Evolutionary conservation across 1,140 invertebrate genomes (phyloP).

Genomic region (Drosophila ohnishii): DNA sequence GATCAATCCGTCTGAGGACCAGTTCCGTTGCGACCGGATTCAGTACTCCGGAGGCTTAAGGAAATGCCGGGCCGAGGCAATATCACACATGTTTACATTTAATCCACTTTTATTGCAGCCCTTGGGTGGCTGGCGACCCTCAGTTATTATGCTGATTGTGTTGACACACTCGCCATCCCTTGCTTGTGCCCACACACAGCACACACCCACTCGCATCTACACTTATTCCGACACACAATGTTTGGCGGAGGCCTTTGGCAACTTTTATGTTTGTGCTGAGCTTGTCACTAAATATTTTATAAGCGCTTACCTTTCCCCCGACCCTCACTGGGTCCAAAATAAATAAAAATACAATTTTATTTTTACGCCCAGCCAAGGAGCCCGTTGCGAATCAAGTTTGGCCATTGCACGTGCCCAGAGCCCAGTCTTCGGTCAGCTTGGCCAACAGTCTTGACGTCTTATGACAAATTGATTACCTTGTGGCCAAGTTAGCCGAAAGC

Average conservation of each 20-base stretch:
- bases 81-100: conserved; percentile 71
- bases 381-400: conserved; percentile 13
- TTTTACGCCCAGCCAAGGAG: conserved; percentile 22
- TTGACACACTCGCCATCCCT: conserved; percentile 54
- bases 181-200: conserved; percentile 14
- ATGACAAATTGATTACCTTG: conserved; percentile 55
- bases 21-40: background rate
- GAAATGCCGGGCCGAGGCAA: conserved; percentile 25
- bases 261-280: conserved; percentile 53
- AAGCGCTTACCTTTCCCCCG: conserved; percentile 51
- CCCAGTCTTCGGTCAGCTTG: conserved; percentile 25
- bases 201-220: background rate
- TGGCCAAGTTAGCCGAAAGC: conserved; percentile 13
- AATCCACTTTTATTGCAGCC: conserved; percentile 74
- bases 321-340: conserved; percentile 34
- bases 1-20: conserved; percentile 53
- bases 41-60: conserved; percentile 20
- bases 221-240: conserved; percentile 4
- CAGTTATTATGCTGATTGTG: conserved; percentile 79
- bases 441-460: conserved; percentile 7
- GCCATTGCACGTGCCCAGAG: conserved; percentile 38
- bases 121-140: conserved; percentile 36
- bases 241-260: conserved; percentile 24
- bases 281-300: conserved; percentile 69
- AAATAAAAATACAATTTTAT: conserved; percentile 71